Conservation (phyloP, 2,113 vertebrate genomes). For the Microcebus ravelobensis region DNA sequence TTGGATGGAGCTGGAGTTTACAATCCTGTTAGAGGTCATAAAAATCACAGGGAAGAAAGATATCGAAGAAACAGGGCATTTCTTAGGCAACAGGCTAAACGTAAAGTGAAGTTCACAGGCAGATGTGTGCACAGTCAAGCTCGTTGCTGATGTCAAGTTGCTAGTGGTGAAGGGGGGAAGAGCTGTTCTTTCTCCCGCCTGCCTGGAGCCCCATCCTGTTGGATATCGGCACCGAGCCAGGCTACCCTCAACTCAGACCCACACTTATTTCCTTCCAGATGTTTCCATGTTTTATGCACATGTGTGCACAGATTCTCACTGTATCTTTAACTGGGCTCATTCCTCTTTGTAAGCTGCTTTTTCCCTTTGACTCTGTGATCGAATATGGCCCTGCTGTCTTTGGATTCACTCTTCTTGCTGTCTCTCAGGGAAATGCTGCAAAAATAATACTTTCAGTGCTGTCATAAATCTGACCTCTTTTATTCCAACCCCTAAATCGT, state of each 20-base stretch:
- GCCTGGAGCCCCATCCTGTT: background rate
- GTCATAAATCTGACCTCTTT: background rate
- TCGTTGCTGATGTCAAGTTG: background rate
- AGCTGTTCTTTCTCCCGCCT: background rate
- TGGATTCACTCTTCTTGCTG: background rate
- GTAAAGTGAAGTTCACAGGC: background rate
- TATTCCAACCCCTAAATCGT: background rate
- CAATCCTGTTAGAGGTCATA: background rate
- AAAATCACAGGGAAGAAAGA: background rate
- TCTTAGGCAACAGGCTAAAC: background rate
- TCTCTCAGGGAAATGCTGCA: background rate
- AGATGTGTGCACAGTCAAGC: background rate
- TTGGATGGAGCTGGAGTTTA: background rate
- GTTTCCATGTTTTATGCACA: background rate
- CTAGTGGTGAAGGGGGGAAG: background rate
- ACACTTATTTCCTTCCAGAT: background rate
- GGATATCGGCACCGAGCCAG: background rate
- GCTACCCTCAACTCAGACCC: background rate
- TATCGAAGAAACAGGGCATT: background rate
- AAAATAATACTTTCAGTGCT: background rate
- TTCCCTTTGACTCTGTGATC: background rate
- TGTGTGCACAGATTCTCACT: background rate
- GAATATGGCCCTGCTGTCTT: background rate
- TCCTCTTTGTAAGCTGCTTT: background rate
- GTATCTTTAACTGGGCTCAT: background rate